Conservation (phyloP, 2,797 vertebrate species). For the Aphelocoma californica region DNA sequence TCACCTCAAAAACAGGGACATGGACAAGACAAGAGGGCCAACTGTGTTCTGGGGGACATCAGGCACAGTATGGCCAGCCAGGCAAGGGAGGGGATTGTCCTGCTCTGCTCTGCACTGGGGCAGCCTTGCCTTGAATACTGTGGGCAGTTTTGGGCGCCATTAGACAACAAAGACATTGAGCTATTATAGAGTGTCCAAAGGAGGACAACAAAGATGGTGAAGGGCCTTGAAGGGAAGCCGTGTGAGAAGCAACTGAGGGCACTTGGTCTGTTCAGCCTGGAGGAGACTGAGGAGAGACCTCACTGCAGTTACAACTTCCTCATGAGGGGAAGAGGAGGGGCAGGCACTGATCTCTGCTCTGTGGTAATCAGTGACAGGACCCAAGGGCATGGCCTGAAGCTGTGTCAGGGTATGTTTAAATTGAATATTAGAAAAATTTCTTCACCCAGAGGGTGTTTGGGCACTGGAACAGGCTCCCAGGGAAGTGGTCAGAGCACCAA, state of each 20-base stretch:
- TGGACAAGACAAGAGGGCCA: neutral
- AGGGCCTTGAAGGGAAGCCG: rapidly evolving
- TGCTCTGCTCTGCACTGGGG: neutral
- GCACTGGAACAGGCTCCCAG: no score
- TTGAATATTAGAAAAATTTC: neutral
- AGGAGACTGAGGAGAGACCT: neutral
- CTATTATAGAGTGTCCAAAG: neutral
- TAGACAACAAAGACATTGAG: neutral
- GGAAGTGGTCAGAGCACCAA: neutral
- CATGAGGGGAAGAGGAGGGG: rapidly evolving
- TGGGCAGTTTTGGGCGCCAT: neutral
- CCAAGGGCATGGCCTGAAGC: neutral
- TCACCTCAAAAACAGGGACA: neutral
- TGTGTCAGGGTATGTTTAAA: neutral
- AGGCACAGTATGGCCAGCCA: rapidly evolving
- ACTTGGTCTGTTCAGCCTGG: neutral
- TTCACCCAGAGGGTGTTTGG: neutral
- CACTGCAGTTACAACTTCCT: rapidly evolving
- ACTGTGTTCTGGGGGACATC: no score
- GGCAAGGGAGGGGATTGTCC: neutral
- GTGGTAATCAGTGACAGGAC: neutral
- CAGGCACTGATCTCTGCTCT: neutral
- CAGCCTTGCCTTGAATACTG: neutral
- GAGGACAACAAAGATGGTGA: rapidly evolving
- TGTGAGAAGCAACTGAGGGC: rapidly evolving